Conservation (phyloP, 2,113 vertebrate species). For the Pogonocichla stellata region DNA sequence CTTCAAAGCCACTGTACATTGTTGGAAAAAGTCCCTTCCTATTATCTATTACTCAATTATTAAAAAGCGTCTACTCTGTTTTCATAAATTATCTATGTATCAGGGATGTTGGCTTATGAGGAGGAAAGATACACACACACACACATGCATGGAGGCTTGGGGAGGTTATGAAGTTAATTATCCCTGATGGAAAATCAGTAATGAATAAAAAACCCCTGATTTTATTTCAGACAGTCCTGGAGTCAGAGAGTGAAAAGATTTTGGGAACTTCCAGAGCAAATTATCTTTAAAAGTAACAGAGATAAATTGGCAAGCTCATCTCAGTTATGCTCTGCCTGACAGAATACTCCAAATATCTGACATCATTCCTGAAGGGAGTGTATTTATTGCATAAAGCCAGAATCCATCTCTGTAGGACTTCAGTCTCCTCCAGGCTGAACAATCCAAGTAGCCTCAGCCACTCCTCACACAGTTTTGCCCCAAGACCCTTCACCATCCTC, state of each 20-base stretch:
- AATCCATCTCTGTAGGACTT: not conserved
- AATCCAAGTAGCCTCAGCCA: accelerated
- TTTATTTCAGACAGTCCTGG: not conserved
- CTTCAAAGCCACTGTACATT: constrained; percentile 23
- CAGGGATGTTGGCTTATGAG: constrained; percentile 36
- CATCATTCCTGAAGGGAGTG: accelerated
- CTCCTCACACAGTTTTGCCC: accelerated
- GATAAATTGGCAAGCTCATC: not conserved
- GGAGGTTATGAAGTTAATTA: constrained; percentile 58
- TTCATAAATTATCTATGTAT: constrained; percentile 81
- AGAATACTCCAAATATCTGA: not conserved
- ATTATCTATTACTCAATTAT: constrained; percentile 80
- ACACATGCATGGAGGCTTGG: not conserved
- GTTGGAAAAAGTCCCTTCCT: constrained; percentile 34
- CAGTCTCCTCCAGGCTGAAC: not conserved
- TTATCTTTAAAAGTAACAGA: not conserved
- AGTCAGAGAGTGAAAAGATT: not conserved
- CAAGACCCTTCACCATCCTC: not conserved
- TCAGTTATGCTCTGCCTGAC: not conserved
- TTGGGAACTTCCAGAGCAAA: not conserved
- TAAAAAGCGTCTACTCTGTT: constrained; percentile 76
- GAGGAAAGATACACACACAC: not conserved
- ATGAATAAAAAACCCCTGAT: not conserved
- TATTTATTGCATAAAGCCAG: not conserved
- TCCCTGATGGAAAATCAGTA: constrained; percentile 20